Evolutionary conservation across 2,888 invertebrate species (phyloP), one percentile per base, ranked within the genome.

Genomic region (Bhutanitis thaidina): DNA sequence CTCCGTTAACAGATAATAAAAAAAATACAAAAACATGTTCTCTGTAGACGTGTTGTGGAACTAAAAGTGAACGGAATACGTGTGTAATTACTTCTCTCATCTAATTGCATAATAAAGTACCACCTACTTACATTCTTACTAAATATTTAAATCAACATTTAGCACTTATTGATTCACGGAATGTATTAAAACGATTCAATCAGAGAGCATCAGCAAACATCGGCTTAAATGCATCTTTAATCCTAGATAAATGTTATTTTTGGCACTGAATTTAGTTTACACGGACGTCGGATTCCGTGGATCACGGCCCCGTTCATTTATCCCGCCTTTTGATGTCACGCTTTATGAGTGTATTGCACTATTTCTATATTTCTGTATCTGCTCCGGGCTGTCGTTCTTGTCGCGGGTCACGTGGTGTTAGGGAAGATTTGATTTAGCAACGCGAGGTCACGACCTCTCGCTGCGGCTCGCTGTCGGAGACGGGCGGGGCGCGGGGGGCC

Each of bases 401-500:
- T 37, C 36, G 25, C 36, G 25, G 16, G 9, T 35, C 13, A 8
- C 3, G 16, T 43, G 30, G 3, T 2, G 12, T 15, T n/a, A 13
- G 8, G 27, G 8, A 14, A 14, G 15, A 15, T 36, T 41, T 13
- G 0, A 1, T 34, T 37, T 25, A 50, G 34, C 32, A 50, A 1
- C 50, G 50, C 4, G 50, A 51, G 3, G 45, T 51, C n/a, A 30
- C 40, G 3, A 40, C 40, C 1, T 40, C 40, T 16, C 44, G 34
- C 4, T 69, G 43, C 74, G 71, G 0, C 64, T 60, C 16, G 45
- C 8, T 16, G 16, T 36, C 15, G 25, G 48, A 40, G 3, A 43
- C 39, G 2, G 50, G 53, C 15, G 16, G 38, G 9, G n/a, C 58
- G 9, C 46, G 54, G 7, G 45, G 49, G 12, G 51, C 53, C 36